Evolutionary conservation across 2,888 invertebrate species (phyloP).

Genomic region (Apoderus coryli): DNA sequence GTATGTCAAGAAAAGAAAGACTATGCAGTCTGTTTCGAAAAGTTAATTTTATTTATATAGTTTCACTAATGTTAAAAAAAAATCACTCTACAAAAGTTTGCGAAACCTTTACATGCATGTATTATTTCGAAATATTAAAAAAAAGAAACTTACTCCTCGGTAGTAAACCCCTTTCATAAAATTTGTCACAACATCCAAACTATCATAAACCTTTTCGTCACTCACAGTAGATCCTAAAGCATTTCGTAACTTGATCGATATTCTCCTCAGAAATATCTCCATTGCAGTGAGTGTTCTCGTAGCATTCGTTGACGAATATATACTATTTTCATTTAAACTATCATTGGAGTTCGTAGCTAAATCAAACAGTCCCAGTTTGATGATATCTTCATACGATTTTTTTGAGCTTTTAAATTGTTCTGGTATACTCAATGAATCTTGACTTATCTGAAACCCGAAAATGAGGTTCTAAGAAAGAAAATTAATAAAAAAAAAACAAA

Average conservation of each 20-base stretch:
- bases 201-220: constrained; percentile 19
- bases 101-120: too few species aligned
- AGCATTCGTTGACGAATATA: not conserved
- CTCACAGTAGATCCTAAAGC: constrained; percentile 15
- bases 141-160: constrained; percentile 22
- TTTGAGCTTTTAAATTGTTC: constrained; percentile 5
- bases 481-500: too few species aligned
- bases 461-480: not conserved
- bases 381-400: constrained; percentile 18
- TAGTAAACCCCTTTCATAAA: constrained; percentile 23
- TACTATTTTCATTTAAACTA: not conserved
- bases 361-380: constrained; percentile 18
- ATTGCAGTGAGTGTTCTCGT: not conserved
- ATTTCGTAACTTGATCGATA: constrained; percentile 20
- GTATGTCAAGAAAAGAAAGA: too few species aligned
- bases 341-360: constrained; percentile 9
- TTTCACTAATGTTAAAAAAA: too few species aligned
- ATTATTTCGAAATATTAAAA: too few species aligned
- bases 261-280: constrained; percentile 18
- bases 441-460: constrained; percentile 13
- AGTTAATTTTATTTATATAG: too few species aligned
- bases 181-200: constrained; percentile 20
- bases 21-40: too few species aligned
- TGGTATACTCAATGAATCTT: constrained; percentile 18
- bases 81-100: too few species aligned